Conservation (phyloP, 2,888 invertebrate species). For the Nowickia ferox region DNA sequence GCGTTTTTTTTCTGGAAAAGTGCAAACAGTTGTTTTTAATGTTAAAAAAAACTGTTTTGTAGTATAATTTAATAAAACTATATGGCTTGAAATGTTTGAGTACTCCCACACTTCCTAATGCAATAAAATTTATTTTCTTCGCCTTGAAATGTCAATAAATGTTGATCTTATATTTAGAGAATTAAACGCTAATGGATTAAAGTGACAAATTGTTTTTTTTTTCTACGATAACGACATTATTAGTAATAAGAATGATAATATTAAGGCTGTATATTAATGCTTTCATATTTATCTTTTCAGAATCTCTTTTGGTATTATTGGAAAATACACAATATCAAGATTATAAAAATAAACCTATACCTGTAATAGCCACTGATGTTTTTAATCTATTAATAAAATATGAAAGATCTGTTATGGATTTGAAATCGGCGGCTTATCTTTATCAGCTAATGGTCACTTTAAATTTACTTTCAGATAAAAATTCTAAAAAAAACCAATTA, state of each 20-base stretch:
- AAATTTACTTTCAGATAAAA: constrained; percentile 75
- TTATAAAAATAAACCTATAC: constrained; percentile 63
- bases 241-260: background rate
- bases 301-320: constrained; percentile 75
- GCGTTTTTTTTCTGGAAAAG: too few relatives aligned
- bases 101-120: too few relatives aligned
- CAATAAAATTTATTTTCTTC: too few relatives aligned
- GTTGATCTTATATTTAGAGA: too few relatives aligned
- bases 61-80: too few relatives aligned
- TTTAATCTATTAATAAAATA: constrained; percentile 77
- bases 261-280: background rate
- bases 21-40: too few relatives aligned
- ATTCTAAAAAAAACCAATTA: constrained; percentile 68
- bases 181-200: too few relatives aligned
- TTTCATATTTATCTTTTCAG: constrained; percentile 71
- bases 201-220: too few relatives aligned
- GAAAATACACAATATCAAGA: constrained; percentile 65
- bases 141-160: too few relatives aligned
- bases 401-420: constrained; percentile 77
- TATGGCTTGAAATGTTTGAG: too few relatives aligned
- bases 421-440: constrained; percentile 81
- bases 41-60: too few relatives aligned
- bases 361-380: constrained; percentile 74
- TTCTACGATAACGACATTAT: background rate
- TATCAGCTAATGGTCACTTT: constrained; percentile 77